Base-by-base conservation (phyloP, 1,140 invertebrate species). In the Argopecten irradians region DNA sequence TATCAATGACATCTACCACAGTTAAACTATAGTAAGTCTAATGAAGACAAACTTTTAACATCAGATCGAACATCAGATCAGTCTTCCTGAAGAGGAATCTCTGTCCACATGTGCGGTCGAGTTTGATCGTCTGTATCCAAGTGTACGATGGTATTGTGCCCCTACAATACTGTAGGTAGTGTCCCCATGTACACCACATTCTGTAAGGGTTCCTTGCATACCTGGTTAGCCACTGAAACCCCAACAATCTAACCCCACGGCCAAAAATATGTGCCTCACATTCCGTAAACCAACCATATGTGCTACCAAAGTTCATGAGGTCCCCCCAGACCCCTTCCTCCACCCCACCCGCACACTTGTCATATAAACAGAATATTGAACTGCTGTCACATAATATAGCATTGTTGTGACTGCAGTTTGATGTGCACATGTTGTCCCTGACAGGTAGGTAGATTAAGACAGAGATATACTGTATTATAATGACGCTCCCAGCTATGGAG, bases 41-140 rank as follows among this genome's bases (percentile, higher is more conserved):
- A 71, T 71, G n/a, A 11, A 5, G 13, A 71, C 55, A 71, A 71
- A 71, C 55, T 71, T 71, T 71, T 71, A 71, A 71, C 55, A 71
- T n/a, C n/a, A n/a, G n/a, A n/a, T n/a, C n/a, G 22, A 71, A 71
- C 55, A 71, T 71, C 55, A 71, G 55, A 71, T 7, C 5, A 5
- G n/a, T n/a, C 22, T n/a, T 71, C 22, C n/a, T 71, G 22, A 22
- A 28, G 55, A 28, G 55, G 55, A 71, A 71, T 71, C 55, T 71
- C n/a, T 71, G n/a, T 71, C 55, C 55, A 71, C n/a, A 71, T 71
- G 55, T 71, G 55, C 55, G 55, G 55, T 71, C 55, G 28, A 71
- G 55, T 71, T 71, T n/a, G 55, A 71, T 71, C 55, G 55, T 22
- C 55, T 71, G 55, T 71, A 71, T 7, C 55, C 55, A 71, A 71